Evolutionary conservation across 2,797 vertebrate species (phyloP), one percentile per base, ranked within the genome.

Genomic region (Clarias platycephalus): DNA sequence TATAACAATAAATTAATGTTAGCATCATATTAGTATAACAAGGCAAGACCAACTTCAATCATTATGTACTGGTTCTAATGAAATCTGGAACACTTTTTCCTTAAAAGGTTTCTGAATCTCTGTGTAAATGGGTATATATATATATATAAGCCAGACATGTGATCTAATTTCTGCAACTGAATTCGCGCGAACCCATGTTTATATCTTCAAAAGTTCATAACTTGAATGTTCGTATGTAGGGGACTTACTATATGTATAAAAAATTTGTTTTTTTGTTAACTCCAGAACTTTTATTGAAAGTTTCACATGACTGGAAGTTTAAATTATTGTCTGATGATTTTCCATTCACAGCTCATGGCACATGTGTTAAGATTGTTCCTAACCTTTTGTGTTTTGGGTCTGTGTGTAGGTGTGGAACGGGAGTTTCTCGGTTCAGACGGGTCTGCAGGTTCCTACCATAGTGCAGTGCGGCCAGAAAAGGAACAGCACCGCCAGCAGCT

Each of bases 401-500:
- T 37, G 66, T 62, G 87, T 82, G 22, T 91, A 98, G 97, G 97
- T 98, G 81, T 99, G 97, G 97, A 98, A 97, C 0, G 97, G 97
- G 79, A 97, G 93, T 87, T 99, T 99, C 91, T 96, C 97, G 0
- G 96, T 98, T 70, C 95, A 95, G 5, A 97, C 96, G 0, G 97
- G 97, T 20, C 88, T 98, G 83, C 97, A 98, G 94, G 97, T 98
- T 37, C 97, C 97, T 89, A 97, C 95, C 58, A 89, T 95, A 0
- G 96, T 98, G 87, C 95, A 93, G 85, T 96, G 96, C 15, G 94
- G 97, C 2, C 97, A 98, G 95, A 97, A 97, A 88, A 95, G 95
- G 81, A 97, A 96, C 93, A 99, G 97, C 49, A 94, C 95, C 0
- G 97, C 97, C 81, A 98, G 97, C 94, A 98, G 97, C 92, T 98